A percentile compares a stretch with the other conserved stretches of the same genome.
Evolutionary conservation across 2,113 vertebrate species (phyloP).

Genomic region (Saiga tatarica): DNA sequence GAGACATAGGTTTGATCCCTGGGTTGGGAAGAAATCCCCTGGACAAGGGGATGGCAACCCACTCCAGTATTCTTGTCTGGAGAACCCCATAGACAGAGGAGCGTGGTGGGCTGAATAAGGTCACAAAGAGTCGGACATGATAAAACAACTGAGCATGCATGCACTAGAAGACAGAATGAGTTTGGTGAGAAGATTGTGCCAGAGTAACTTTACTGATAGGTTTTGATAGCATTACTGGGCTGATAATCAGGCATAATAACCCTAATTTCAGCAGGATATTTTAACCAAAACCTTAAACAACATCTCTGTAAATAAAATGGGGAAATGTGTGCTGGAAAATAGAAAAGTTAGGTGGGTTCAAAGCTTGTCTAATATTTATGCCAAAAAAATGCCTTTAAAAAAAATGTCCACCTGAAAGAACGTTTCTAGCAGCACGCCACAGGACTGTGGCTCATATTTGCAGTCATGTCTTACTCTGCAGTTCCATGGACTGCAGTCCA

Average conservation of each 20-base stretch:
- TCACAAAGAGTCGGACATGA: not conserved
- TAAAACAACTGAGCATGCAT: not conserved
- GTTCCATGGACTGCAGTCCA: not conserved
- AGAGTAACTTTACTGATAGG: not conserved
- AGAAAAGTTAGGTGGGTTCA: not conserved
- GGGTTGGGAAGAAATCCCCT: not conserved
- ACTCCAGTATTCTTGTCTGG: not conserved
- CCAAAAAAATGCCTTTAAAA: not conserved
- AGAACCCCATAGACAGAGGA: not conserved
- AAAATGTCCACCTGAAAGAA: not conserved
- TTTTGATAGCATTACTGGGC: not conserved
- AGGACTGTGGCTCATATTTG: not conserved
- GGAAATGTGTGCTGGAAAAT: not conserved
- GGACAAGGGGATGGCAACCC: not conserved
- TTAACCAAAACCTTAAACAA: not conserved
- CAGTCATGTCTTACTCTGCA: not conserved
- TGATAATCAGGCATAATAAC: not conserved
- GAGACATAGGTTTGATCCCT: not conserved
- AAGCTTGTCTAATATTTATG: not conserved
- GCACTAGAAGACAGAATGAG: not conserved
- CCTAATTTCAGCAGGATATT: not conserved
- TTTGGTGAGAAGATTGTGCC: not conserved
- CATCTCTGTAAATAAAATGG: not conserved
- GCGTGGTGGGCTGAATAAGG: not conserved
- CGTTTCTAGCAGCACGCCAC: not conserved